These are phyloP conservation scores for Laupala kohalensis DNA, from an alignment of 1,140 invertebrate species.

Conservation along the genomic window DNA sequence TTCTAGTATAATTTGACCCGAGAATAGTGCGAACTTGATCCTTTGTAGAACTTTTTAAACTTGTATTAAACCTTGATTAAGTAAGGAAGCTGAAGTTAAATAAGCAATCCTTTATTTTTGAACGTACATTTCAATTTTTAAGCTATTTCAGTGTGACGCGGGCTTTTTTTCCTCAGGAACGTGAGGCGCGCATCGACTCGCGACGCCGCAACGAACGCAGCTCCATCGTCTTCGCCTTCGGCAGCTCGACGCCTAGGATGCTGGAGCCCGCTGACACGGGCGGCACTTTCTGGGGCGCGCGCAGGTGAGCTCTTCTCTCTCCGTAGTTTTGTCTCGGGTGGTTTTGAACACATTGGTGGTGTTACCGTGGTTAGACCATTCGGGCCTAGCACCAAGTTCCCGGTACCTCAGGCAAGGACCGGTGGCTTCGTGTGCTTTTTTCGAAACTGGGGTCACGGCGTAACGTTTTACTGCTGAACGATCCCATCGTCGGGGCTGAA, in stretches of 20 bases:
- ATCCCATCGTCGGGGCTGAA: too few species aligned
- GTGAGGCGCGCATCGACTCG: conserved; percentile 66
- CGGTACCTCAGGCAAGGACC: too few species aligned
- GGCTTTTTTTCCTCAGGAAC: conserved; percentile 34
- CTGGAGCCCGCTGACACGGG: conserved; percentile 67
- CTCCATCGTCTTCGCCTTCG: conserved; percentile 68
- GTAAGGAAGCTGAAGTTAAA: too few species aligned
- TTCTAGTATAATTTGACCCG: too few species aligned
- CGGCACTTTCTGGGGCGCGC: conserved; percentile 64
- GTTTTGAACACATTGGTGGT: background rate
- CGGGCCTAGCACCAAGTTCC: too few species aligned
- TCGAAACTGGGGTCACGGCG: too few species aligned
- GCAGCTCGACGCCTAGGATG: conserved; percentile 75
- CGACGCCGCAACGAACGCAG: conserved; percentile 54
- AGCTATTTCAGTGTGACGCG: background rate
- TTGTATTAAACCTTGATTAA: too few species aligned
- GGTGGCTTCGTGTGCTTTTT: too few species aligned
- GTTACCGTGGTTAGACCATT: too few species aligned
- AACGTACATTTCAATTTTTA: background rate
- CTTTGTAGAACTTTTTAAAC: too few species aligned
- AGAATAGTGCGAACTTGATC: too few species aligned
- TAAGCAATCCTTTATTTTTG: background rate
- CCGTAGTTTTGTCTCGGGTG: conserved; percentile 57
- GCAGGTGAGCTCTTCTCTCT: conserved; percentile 39
- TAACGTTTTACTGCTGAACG: too few species aligned